Evolutionary conservation across 1,140 invertebrate genomes (phyloP), one percentile per base, ranked within the genome.

Genomic region (Drosophila elegans): DNA sequence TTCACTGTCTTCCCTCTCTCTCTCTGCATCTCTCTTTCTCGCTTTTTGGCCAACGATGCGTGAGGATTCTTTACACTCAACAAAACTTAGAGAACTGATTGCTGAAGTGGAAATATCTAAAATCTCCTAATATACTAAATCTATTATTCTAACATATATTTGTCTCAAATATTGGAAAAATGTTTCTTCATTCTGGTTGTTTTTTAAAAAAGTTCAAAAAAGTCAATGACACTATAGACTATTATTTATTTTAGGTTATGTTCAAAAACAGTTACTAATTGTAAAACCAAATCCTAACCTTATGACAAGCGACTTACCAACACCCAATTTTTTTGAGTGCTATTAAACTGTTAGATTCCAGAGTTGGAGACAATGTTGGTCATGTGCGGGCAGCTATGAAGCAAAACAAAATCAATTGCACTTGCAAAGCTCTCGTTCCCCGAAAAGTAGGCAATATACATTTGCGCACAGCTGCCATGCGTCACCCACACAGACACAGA

Each of bases 391-490:
- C 38, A 48, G 63, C 63, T 74, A 42, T 36, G 51, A 81, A 63
- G 56, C 78, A 78, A 88, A 82, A 88, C 78, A 78, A 86, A 88
- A 88, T 86, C 82, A 82, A 88, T 82, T 86, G 83, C 74, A 77
- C 27, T 46, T 78, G 34, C 57, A 25, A 34, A 9, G 27, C 27
- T 4, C 42, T 38, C 12, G 29, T 41, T 13, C 53, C 36, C 83
- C 41, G 45, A 77, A 83, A 88, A 73, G 84, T 89, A 88, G 76
- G 84, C 84, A 84, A 89, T 84, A 89, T 89, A 89, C 89, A 88
- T 89, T 89, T 74, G 59, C 67, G 32, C 81, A 69, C 80, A 89
- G 67, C 73, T 66, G 57, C 75, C 64, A 72, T 61, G 44, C 41
- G 51, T 77, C 61, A 36, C 53, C 75, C 64, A 46, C 63, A 55